These are phyloP conservation scores for Narcine bancroftii DNA, from an alignment of 2,113 vertebrate genomes.

Conservation along the genomic window DNA sequence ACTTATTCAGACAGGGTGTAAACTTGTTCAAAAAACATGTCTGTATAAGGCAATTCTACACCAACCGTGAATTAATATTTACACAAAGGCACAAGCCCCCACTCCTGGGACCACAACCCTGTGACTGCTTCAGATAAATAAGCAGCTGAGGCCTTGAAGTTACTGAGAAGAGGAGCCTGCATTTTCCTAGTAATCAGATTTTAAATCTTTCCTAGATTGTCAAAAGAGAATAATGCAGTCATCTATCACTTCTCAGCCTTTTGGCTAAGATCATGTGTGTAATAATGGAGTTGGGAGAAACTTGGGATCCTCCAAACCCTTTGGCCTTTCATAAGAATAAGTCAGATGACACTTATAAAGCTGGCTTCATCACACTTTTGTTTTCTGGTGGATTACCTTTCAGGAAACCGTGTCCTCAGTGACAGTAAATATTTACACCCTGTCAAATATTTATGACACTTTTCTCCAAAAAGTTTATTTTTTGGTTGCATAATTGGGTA, in stretches of 20 bases:
- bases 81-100: too few species aligned
- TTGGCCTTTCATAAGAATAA: not conserved
- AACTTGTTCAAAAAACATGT: not conserved
- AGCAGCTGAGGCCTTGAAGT: not conserved
- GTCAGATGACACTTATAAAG: too few species aligned
- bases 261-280: too few species aligned
- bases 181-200: not conserved
- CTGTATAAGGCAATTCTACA: not conserved
- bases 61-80: not conserved
- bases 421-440: not conserved
- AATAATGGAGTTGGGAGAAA: not conserved
- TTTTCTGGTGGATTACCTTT: not conserved
- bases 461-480: too few species aligned
- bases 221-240: too few species aligned
- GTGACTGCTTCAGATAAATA: not conserved
- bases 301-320: not conserved
- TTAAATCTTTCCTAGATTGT: not conserved
- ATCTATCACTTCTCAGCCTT: too few species aligned
- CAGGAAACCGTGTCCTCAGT: not conserved
- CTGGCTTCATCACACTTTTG: not conserved
- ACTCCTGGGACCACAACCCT: too few species aligned
- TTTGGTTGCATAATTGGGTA: too few species aligned
- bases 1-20: conserved; percentile 19
- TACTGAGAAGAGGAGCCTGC: not conserved
- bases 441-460: not conserved